These are phyloP conservation scores for Halcyon senegalensis DNA, from an alignment of 2,113 vertebrate genomes.

Conservation along the genomic window DNA sequence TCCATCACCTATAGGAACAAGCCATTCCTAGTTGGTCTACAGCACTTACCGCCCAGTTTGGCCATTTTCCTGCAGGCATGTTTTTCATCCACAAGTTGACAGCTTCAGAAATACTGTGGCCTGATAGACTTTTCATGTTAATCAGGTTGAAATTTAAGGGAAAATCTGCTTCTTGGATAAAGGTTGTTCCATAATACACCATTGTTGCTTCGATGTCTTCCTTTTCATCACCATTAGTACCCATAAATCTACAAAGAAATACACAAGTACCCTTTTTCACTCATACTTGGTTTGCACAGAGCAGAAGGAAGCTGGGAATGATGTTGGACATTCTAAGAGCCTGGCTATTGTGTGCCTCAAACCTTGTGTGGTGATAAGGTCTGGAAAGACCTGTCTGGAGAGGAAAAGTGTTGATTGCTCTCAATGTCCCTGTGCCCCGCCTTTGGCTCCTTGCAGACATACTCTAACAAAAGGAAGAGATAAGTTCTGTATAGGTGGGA, in stretches of 20 bases:
- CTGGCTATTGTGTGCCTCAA: too few species aligned
- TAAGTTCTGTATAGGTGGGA: too few species aligned
- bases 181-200: slow-evolving; percentile 89
- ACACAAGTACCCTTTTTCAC: not conserved
- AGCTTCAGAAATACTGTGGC: slow-evolving; percentile 74
- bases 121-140: slow-evolving; percentile 79
- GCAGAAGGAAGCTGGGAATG: not conserved
- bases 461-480: too few species aligned
- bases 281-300: not conserved
- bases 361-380: too few species aligned
- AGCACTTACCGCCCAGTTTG: slow-evolving; percentile 93
- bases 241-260: slow-evolving; percentile 85
- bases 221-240: slow-evolving; percentile 79
- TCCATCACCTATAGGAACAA: not conserved
- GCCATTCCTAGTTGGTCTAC: not conserved
- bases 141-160: slow-evolving; percentile 91
- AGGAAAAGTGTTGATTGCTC: too few species aligned
- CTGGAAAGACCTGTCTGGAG: too few species aligned
- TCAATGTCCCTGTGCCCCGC: too few species aligned
- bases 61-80: slow-evolving; percentile 92
- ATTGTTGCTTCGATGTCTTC: slow-evolving; percentile 85
- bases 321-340: not conserved
- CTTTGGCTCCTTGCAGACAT: too few species aligned
- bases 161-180: slow-evolving; percentile 89
- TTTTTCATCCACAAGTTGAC: slow-evolving; percentile 90